Evolutionary conservation across 2,888 invertebrate species (phyloP), one percentile per base, ranked within the genome.

Genomic region (Laspeyria flexula): DNA sequence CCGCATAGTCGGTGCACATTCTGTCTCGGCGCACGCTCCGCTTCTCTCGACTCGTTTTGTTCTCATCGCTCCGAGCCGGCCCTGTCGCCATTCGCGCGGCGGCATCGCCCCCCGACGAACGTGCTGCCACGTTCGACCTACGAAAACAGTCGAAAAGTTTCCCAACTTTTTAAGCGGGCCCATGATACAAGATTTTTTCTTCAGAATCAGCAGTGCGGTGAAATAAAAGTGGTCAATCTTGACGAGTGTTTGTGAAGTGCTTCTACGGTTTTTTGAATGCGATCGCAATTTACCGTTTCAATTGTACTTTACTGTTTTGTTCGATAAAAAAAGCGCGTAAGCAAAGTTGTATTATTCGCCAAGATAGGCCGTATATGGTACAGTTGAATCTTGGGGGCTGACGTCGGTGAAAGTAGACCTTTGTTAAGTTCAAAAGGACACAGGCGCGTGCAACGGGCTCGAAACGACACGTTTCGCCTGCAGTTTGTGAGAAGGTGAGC

Each of bases 371-470:
- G 85, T 90, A 79, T 86, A 86, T 85, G 87, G 85, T 82, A 66
- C 41, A 74, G 81, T 83, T 83, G 84, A 83, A 85, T 85, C 84
- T 86, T 79, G 81, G 81, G 67, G 73, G 78, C 80, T 79, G 82
- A 71, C 82, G 80, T 78, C 76, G 91, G 91, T 91, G 91, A 92
- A 91, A 91, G 91, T 91, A 88, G 83, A 90, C 88, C 90, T 90
- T 90, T 87, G 87, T 86, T 86, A 82, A 85, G 89, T 90, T 90
- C 88, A 85, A 86, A 91, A 91, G 91, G 91, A 90, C 90, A 88
- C 85, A 73, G 82, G 77, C 79, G 79, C 76, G 81, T 79, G 85
- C 87, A 83, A 83, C 86, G 81, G 77, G 79, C 84, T 83, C 85
- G 85, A 78, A 84, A 81, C 86, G 75, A 80, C 75, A 81, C 80